Base-by-base conservation (phyloP, 35 echinoderm and acorn worm genomes). In the Patiria miniata region DNA sequence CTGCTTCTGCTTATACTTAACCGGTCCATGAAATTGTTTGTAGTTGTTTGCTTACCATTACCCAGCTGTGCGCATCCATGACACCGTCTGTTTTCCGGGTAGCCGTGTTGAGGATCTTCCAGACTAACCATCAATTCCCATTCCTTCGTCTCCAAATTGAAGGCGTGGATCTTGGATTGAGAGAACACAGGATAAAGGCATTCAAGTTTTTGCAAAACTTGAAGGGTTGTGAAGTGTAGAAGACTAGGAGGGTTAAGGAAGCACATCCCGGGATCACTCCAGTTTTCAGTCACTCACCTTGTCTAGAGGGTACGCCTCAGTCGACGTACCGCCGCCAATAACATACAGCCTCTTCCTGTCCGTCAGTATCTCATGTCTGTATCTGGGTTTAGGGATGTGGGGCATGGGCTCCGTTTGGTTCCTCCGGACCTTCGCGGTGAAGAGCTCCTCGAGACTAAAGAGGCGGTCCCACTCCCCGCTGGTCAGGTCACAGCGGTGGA, bases 311-410 rank as follows among this genome's bases (percentile, higher is more conserved):
- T 85, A 97, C 16, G 88, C 92, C 19, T 58, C 52, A 32, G 40
- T 7, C 38, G 88, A 88, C 40, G 85, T 97, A 21, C 95, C 95
- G 18, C 95, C 95, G 85, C 95, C 95, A 7, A 97, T 83, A 39
- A 97, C 61, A 83, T 93, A 97, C 32, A 97, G 54, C 56, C 82
- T 85, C 8, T 91, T 60, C 5, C 79, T 88, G 68, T 97, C 89
- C 40, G 60, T 83, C n/a, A 91, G 84, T 89, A 97, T 94, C 81
- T 97, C 95, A 79, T 97, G 95, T 55, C 95, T 86, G 79, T 97
- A 97, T 18, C 95, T 68, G 5, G 95, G 85, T 26, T 58, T 61
- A 19, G 95, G 95, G 17, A 84, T 34, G 14, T 51, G 4, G 38
- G n/a, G 5, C 42, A 12, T 18, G 86, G 54, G 26, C 51, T 84